Percentiles rank a stretch among this genome's conserved stretches.
Conservation (phyloP, 2,113 vertebrate species). For the Oncorhynchus tshawytscha region DNA sequence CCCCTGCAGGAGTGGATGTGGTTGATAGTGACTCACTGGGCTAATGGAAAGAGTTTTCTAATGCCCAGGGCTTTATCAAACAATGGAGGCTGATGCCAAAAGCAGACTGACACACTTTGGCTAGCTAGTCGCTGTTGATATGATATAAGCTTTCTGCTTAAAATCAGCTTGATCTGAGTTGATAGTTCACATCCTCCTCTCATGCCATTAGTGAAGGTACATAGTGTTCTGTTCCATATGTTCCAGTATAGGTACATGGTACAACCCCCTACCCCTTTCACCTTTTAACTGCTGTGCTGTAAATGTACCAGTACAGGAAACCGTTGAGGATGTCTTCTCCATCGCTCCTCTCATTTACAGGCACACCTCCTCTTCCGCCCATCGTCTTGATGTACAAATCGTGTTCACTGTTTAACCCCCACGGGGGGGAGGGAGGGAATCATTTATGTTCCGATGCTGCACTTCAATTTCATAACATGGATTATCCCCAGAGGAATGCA, state of each 20-base stretch:
- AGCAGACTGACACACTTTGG: background rate
- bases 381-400: constrained; percentile 54
- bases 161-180: background rate
- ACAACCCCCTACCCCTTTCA: background rate
- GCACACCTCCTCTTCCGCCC: constrained; percentile 16
- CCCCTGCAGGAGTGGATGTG: constrained; percentile 41
- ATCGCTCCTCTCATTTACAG: background rate
- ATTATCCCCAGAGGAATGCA: constrained; percentile 68
- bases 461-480: constrained; percentile 72
- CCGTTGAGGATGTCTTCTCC: background rate
- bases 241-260: background rate
- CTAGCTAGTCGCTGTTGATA: background rate
- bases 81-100: background rate
- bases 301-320: background rate
- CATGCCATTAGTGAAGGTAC: background rate
- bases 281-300: background rate
- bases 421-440: constrained; percentile 9
- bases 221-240: background rate
- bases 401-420: constrained; percentile 47
- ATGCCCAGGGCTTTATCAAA: background rate
- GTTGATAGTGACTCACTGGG: constrained; percentile 44
- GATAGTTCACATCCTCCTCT: background rate
- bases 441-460: constrained; percentile 63
- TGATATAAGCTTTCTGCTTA: background rate
- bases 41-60: constrained; percentile 38